Base-by-base conservation (phyloP, 2,888 invertebrate genomes). In the Apocheima hispidaria region DNA sequence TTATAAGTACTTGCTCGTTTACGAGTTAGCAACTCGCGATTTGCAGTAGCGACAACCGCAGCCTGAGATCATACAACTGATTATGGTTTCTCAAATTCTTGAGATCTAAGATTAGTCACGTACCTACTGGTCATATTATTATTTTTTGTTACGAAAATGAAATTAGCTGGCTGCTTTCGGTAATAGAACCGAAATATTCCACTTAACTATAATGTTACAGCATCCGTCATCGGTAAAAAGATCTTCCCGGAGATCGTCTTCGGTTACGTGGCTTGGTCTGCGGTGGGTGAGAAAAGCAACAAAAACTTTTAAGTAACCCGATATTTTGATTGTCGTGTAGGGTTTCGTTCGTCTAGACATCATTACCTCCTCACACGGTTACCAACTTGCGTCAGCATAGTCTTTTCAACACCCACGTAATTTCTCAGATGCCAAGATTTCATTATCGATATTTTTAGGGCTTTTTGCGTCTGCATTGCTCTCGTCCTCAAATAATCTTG, bases 291-390 rank as follows among this genome's bases (percentile, higher is more conserved):
- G 70, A 74, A 81, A 81, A 79, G 77, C 71, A 71, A 73, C 68
- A 75, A 80, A 87, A 83, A 82, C 79, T 70, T 72, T 74, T 71
- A 71, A 66, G 91, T 82, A 86, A 92, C 78, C 64, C 55, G 81
- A 92, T 83, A 88, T 77, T 77, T 77, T 66, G 66, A 78, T 74
- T 75, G 73, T 66, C 77, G 88, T 88, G 74, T 91, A 81, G 71
- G 78, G 83, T 92, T 90, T 83, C 87, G 82, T 90, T 84, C 86
- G 83, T 86, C 85, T 86, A 85, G 86, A 84, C 83, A 78, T 74
- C 72, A 75, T 83, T 78, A 84, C 82, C 81, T 84, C 81, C 71
- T 84, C 79, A 81, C 78, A 79, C 71, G 74, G 73, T 80, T 70
- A 68, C 71, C 41, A 63, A 51, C 40, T 58, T 57, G 53, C 51